phyloP scores from a whole-genome alignment of 2,797 vertebrate species.

The Taenioides sp. region DNA sequence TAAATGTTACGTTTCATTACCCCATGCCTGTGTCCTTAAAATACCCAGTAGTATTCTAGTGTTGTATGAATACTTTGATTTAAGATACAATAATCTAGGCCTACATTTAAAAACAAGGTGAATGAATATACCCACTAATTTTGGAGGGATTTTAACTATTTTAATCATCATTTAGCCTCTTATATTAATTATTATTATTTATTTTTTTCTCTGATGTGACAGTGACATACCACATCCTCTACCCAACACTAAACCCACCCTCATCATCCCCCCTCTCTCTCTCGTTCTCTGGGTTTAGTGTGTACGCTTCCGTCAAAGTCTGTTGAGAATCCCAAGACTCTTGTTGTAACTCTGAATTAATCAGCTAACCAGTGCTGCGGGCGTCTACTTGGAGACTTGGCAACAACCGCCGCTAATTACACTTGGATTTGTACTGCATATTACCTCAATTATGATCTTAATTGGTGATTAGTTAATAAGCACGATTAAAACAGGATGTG shows the following conservation, averaged over 20 bases:
- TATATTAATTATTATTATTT: too few relatives aligned
- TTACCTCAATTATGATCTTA: constrained; percentile 19
- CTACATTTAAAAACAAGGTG: not conserved
- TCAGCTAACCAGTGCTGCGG: constrained; percentile 8
- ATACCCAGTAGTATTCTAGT: not conserved
- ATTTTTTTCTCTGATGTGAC: not conserved
- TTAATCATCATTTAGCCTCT: too few relatives aligned
- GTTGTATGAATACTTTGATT: not conserved
- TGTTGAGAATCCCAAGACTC: constrained; percentile 8
- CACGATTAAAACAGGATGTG: not conserved
- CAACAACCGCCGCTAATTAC: constrained; percentile 8
- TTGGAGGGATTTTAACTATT: too few relatives aligned
- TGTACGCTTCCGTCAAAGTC: not conserved
- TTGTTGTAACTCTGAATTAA: constrained; percentile 11
- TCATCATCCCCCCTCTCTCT: not conserved
- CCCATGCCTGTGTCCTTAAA: not conserved
- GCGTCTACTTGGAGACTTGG: not conserved
- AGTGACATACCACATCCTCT: not conserved
- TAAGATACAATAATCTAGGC: not conserved
- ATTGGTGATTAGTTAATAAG: constrained; percentile 18
- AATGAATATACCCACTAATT: too few relatives aligned
- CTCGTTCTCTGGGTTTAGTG: not conserved
- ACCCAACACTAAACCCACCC: not conserved
- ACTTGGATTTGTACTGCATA: constrained; percentile 16
- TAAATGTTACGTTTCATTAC: not conserved